These are phyloP conservation scores for Spodoptera frugiperda DNA, from an alignment of 1,140 invertebrate genomes.

Conservation along the genomic window DNA sequence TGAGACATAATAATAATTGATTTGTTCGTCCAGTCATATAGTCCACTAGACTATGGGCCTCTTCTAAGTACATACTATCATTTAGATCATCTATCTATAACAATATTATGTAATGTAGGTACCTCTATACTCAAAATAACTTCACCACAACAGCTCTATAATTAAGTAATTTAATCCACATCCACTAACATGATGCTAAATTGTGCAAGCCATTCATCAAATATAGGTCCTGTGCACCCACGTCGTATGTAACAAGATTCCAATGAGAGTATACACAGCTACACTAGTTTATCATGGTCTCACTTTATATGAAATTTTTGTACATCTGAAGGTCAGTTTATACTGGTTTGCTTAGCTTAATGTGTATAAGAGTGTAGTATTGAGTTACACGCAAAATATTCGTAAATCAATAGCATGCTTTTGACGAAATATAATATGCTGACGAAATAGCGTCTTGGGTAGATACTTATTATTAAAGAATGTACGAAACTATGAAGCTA, in stretches of 20 bases:
- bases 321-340: too few relatives aligned
- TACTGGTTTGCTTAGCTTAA: too few relatives aligned
- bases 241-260: slow-evolving; percentile 42
- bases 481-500: too few relatives aligned
- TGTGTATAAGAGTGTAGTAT: slow-evolving; percentile 7
- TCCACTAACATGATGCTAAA: not conserved
- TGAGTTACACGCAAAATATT: slow-evolving; percentile 36
- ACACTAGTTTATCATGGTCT: too few relatives aligned
- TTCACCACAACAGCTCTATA: not conserved
- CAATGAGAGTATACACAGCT: slow-evolving; percentile 29
- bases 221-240: slow-evolving; percentile 35
- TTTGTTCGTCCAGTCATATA: too few relatives aligned
- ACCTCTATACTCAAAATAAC: not conserved
- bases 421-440: slow-evolving; percentile 20
- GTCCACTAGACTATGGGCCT: too few relatives aligned
- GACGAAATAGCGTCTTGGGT: not conserved
- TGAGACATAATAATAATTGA: too few relatives aligned
- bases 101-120: too few relatives aligned
- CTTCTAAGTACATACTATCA: too few relatives aligned
- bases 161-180: slow-evolving; percentile 21
- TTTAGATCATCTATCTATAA: not conserved
- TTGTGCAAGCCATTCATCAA: slow-evolving; percentile 43
- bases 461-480: not conserved
- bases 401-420: slow-evolving; percentile 31
- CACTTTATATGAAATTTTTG: too few relatives aligned